Evolutionary conservation across 2,888 invertebrate genomes (phyloP).

Genomic region (Hypsopygia costalis): DNA sequence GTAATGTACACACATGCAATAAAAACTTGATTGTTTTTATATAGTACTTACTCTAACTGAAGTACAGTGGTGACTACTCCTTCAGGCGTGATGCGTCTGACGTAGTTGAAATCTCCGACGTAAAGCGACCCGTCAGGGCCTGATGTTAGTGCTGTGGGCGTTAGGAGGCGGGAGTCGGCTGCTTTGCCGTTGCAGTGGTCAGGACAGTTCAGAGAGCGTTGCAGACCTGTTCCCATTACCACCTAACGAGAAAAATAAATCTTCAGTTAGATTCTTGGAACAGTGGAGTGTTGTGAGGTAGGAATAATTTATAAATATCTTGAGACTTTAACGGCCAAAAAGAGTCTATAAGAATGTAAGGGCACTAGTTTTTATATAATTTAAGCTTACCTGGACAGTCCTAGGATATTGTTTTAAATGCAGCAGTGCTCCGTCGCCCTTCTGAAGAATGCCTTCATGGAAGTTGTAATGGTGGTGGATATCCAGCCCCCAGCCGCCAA

Average conservation of each 20-base stretch:
- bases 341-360: too few species aligned
- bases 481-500: constrained; percentile 98
- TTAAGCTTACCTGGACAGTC: constrained; percentile 85
- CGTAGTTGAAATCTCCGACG: constrained; percentile 97
- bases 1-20: too few species aligned
- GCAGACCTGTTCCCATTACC: constrained; percentile 95
- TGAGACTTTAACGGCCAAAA: too few species aligned
- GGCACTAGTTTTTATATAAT: too few species aligned
- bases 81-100: constrained; percentile 93
- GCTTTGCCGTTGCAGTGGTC: constrained; percentile 92
- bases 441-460: constrained; percentile 98
- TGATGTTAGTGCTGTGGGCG: constrained; percentile 96
- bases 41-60: constrained; percentile 85
- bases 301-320: too few species aligned
- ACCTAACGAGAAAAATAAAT: constrained; percentile 80
- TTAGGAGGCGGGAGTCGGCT: constrained; percentile 91
- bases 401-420: constrained; percentile 96
- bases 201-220: constrained; percentile 92
- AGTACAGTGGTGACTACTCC: constrained; percentile 94
- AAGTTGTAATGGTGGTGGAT: constrained; percentile 99
- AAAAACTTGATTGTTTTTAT: too few species aligned
- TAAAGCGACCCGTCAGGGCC: constrained; percentile 98
- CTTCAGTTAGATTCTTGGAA: too few species aligned
- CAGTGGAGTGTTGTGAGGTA: too few species aligned
- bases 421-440: constrained; percentile 97